Base-by-base conservation (phyloP, 2,113 vertebrate species). In the Sardina pilchardus region DNA sequence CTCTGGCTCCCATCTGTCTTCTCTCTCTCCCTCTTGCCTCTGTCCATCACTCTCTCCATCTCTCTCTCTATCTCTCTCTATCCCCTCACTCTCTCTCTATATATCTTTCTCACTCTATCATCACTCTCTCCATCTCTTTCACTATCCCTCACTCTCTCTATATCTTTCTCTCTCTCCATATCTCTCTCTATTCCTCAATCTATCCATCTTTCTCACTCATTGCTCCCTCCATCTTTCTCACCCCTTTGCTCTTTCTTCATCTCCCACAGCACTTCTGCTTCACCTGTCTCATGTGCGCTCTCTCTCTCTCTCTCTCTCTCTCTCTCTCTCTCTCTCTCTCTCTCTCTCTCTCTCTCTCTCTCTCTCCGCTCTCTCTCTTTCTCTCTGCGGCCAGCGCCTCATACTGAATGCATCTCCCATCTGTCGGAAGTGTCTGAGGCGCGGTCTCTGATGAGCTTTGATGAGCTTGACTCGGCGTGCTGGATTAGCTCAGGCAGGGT, bases 351-450 rank as follows among this genome's bases (percentile, higher is more conserved):
- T 48, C 34, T 87, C 45, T 81, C 34, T 67, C 36, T 84, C 39
- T 67, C 16, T 26, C 81, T 24, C 48, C 59, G 19, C 24, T 63
- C 83, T 26, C 21, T 56, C 75, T 81, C 53, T 7, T 4, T 71
- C 63, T n/a, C 63, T 71, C 24, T 53, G 6, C 19, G 81, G 82
- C 67, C 16, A 42, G 82, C 45, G 53, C 53, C 82, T 83, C 82
- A 83, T 19, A 26, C 47, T 34, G 85, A 53, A 83, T 67, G 80
- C 78, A 78, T 59, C 30, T 59, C 36, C 85, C 85, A 86, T 86
- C 85, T 86, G 85, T 16, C 47, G 16, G n/a, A 45, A 53, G 34
- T 6, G 0, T n/a, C 24, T 56, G 83, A 82, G 44, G 47, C 30
- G 39, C 81, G 47, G 17, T 71, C 63, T 30, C 63, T 71, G 63